Evolutionary conservation across 2,113 vertebrate genomes (phyloP), one percentile per base, ranked within the genome.

Genomic region (Hirundichthys speculiger): DNA sequence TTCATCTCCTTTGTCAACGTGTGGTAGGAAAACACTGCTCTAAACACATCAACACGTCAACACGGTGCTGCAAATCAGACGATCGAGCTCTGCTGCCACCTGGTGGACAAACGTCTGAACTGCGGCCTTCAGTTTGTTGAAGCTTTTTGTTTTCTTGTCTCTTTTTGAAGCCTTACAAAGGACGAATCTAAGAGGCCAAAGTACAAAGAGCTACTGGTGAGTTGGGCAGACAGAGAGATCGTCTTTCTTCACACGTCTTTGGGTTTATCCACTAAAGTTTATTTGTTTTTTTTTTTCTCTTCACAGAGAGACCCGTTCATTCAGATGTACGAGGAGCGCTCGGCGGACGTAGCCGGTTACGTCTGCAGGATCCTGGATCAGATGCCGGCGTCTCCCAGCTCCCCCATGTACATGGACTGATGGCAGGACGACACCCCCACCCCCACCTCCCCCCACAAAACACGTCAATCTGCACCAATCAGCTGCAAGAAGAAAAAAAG

Each of bases 121-220:
- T 70, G 60, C 72, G 62, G 0, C 22, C 6, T 45, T 2, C 13
- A 19, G 9, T 30, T 34, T 34, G 27, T 34, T 34, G n/a, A 18
- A 20, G 67, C 47, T 1, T 27, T 6, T n/a, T 53, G 15, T 41
- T 0, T 55, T 34, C 16, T 52, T 2, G 13, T 41, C 14, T 80
- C 14, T 80, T 2, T 14, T 10, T 34, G 30, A 5, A 99, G 98
- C 96, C 98, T 99, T 95, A 98, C 97, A 50, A 99, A 99, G 95
- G 98, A 99, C 34, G 98, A 99, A 85, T 99, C 98, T 56, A 99
- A 97, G 94, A 97, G 98, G 95, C 98, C 98, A 94, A 99, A 99
- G 94, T 99, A 99, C 93, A 96, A 94, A 91, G 98, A 99, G 90
- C 96, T 99, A 87, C 94, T 99, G 96, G 98, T 99, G 75, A 94